Conservation (phyloP, 2,888 invertebrate species). For the Pollenia amentaria region DNA sequence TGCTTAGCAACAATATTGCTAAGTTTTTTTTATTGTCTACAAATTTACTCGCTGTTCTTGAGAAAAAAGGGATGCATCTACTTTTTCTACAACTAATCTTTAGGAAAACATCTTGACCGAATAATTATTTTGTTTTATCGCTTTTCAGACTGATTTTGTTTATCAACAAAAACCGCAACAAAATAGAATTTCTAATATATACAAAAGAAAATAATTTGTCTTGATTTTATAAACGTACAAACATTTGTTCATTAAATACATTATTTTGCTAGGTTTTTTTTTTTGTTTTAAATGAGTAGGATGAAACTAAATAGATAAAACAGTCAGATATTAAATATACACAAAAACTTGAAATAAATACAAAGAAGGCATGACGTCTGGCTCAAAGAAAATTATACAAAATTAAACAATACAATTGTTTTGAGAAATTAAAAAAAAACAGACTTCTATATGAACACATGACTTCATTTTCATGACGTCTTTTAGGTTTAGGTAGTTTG, state of each 20-base stretch:
- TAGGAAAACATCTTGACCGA: background rate
- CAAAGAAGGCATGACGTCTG: conserved; percentile 32
- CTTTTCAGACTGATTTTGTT: background rate
- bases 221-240: background rate
- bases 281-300: conserved; percentile 20
- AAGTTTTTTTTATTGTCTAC: too few relatives aligned
- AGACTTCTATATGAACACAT: conserved; percentile 16
- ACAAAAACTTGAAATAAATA: conserved; percentile 11
- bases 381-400: conserved; percentile 1
- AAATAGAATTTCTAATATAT: conserved; percentile 22
- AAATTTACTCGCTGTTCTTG: background rate
- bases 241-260: conserved; percentile 23
- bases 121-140: conserved; percentile 30
- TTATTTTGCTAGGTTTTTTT: conserved; percentile 8
- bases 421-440: conserved; percentile 11
- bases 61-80: background rate
- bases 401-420: conserved; percentile 46
- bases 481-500: conserved; percentile 8
- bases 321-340: conserved; percentile 22
- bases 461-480: conserved; percentile 65
- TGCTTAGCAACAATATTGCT: too few relatives aligned
- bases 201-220: conserved; percentile 9
- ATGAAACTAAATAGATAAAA: conserved; percentile 35
- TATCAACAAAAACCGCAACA: conserved; percentile 41
- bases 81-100: too few relatives aligned